Base-by-base conservation (phyloP, 2,113 vertebrate species). In the Paralichthys olivaceus region DNA sequence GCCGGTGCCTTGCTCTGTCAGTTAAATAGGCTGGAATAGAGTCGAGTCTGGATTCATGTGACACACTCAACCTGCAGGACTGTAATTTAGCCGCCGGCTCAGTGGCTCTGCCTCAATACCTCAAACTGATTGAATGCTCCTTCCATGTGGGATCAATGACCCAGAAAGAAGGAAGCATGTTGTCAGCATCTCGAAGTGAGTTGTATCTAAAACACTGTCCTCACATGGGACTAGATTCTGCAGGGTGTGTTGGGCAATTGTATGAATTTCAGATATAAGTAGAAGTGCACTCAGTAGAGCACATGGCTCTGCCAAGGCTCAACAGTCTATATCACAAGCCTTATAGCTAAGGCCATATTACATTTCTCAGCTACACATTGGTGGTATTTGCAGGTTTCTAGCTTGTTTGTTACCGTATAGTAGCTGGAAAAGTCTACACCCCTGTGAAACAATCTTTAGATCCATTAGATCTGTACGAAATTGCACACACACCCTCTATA, bases 51-150 rank as follows among this genome's bases (percentile, higher is more conserved):
- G 57, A 58, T 79, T 61, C 71, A 23, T 81, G 77, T 83, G 77
- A 77, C 64, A 26, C 79, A 72, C 40, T 87, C 69, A 77, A 87
- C 72, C 84, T 83, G 84, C 88, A 84, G 72, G 71, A 83, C 69
- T 84, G 84, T 90, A 81, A 90, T 89, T 90, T 81, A 87, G 77
- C 66, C 4, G 32, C 65, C 71, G 22, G 40, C 60, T 76, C 74
- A 20, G 73, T 34, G 53, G 76, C 90, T 87, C 64, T 74, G 77
- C 84, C 63, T 84, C 81, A 57, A n/a, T 79, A 69, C 58, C 84
- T 87, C 88, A 84, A 69, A 83, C 4, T 89, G 83, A 90, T 87
- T 64, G 85, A 89, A 74, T 77, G 71, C 77, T 69, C 85, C 62
- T 59, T 78, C 54, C 29, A 26, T 61, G 57, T 68, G 77, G 77